Evolutionary conservation across 2,797 vertebrate genomes (phyloP), one percentile per base, ranked within the genome.

Genomic region (Eremophila alpestris): DNA sequence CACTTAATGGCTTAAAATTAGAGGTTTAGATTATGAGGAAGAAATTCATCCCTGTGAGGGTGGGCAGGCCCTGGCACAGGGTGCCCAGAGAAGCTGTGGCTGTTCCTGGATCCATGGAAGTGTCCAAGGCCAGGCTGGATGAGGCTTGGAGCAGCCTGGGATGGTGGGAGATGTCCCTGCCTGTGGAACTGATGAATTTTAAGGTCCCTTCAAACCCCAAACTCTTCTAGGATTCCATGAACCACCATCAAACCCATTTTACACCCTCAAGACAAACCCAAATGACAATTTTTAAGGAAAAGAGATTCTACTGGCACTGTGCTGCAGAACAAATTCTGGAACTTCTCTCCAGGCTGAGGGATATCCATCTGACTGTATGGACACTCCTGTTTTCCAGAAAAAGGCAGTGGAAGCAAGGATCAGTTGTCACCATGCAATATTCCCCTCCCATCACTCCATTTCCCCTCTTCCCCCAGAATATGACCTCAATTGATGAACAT

Each of bases 261-360:
- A 94, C 41, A 77, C 29, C 21, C 67, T 71, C 76, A 70, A 41
- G 64, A 83, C 73, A 93, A 94, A 76, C 81, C 23, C 71, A 63
- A 92, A 90, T 68, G 51, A 73, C 41, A 91, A 79, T n/a, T 90
- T 94, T 56, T 81, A 91, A 92, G 88, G 84, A 71, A 93, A 94
- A 88, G 79, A 87, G 80, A 16, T 62, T 73, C 12, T 17, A 3
- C 3, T 0, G 1, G 18, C 21, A 10, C 5, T 5, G 30, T 4
- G 19, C 45, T 24, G 8, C 54, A 74, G 15, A 67, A 43, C 18
- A 54, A 27, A 10, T 16, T 70, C 34, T 65, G 34, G 54, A 75
- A 60, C 40, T 56, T 59, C 54, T n/a, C 24, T 41, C 60, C 7
- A 0, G 10, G 27, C 64, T 40, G 23, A 82, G 38, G 18, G 26